These are phyloP conservation scores for Prosapia bicincta DNA, from an alignment of 2,888 invertebrate species.

Conservation along the genomic window DNA sequence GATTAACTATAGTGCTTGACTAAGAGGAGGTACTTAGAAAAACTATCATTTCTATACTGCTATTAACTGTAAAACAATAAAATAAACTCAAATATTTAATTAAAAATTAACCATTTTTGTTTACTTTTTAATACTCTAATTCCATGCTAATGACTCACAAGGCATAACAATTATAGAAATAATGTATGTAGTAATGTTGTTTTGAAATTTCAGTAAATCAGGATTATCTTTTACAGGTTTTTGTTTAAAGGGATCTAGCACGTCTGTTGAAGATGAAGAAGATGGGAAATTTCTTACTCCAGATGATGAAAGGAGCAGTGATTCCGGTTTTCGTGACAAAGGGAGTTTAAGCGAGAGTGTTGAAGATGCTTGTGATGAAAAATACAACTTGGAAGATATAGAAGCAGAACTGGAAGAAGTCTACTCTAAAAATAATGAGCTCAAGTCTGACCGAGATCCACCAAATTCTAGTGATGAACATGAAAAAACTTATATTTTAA, in stretches of 20 bases:
- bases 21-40: too few species aligned
- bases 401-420: slow-evolving; percentile 41
- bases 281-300: slow-evolving; percentile 49
- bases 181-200: too few species aligned
- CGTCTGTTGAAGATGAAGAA: slow-evolving; percentile 45
- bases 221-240: slow-evolving; percentile 33
- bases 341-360: slow-evolving; percentile 45
- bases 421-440: neutral
- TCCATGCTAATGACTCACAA: too few species aligned
- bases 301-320: slow-evolving; percentile 51
- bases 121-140: too few species aligned
- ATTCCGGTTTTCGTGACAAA: slow-evolving; percentile 51
- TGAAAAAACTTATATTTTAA: neutral
- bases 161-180: too few species aligned
- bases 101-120: too few species aligned
- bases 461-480: neutral
- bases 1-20: too few species aligned
- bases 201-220: too few species aligned
- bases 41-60: too few species aligned
- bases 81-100: too few species aligned
- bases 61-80: too few species aligned
- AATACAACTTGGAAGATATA: slow-evolving; percentile 42
- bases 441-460: neutral
- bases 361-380: slow-evolving; percentile 42
- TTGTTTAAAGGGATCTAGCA: slow-evolving; percentile 38